These are phyloP conservation scores for Protobothrops flavoviridis DNA, from an alignment of 2,113 vertebrate genomes.

Conservation along the genomic window DNA sequence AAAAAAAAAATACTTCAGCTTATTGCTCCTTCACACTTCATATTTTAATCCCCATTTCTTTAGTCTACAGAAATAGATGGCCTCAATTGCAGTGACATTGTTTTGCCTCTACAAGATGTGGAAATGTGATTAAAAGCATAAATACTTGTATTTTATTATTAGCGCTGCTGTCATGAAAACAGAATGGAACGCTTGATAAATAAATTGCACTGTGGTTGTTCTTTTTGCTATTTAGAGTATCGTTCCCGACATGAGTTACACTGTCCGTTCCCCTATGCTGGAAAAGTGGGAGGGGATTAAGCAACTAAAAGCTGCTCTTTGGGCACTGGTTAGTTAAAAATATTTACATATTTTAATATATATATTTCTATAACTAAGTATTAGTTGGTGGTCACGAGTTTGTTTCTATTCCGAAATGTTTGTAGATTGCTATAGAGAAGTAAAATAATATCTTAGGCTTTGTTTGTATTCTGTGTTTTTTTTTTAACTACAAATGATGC, in stretches of 20 bases:
- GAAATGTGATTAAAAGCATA: background rate
- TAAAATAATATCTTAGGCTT: background rate
- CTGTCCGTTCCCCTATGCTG: conserved; percentile 89
- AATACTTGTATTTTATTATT: background rate
- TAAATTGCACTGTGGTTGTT: background rate
- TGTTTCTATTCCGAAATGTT: background rate
- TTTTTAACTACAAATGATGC: background rate
- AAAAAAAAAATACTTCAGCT: background rate
- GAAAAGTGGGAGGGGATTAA: conserved; percentile 99
- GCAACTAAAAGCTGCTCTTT: conserved; percentile 95
- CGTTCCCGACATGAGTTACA: conserved; percentile 94
- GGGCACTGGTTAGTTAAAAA: conserved; percentile 88
- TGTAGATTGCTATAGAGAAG: background rate
- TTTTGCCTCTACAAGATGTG: background rate
- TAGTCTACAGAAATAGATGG: background rate
- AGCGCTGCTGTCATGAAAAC: background rate
- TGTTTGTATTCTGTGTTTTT: background rate
- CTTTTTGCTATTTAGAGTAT: conserved; percentile 77
- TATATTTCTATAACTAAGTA: background rate
- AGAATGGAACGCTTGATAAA: background rate
- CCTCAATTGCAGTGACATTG: background rate
- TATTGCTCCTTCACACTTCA: background rate
- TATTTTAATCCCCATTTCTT: background rate
- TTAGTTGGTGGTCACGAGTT: too few species aligned
- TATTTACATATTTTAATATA: background rate